Evolutionary conservation across 2,797 vertebrate species (phyloP).

Genomic region (Ptychadena robeensis): DNA sequence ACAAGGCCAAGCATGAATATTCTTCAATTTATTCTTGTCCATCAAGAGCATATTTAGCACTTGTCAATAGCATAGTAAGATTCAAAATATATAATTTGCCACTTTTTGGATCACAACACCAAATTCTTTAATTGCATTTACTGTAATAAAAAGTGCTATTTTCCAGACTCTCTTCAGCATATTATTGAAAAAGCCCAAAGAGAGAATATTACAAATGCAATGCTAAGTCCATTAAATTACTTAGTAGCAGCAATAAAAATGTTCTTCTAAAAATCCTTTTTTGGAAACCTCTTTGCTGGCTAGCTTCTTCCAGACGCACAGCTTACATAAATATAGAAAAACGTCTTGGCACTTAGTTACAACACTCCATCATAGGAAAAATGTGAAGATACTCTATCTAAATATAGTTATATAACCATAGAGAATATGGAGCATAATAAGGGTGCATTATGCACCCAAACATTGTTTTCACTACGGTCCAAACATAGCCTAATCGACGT

Average conservation of each 20-base stretch:
- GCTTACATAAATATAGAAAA: constrained; percentile 36
- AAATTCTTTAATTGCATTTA: constrained; percentile 20
- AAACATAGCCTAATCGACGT: background rate
- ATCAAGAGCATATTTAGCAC: background rate
- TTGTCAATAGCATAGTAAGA: background rate
- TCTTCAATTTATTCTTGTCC: background rate
- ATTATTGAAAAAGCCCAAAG: constrained; percentile 30
- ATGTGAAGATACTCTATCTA: constrained; percentile 8
- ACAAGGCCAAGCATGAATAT: background rate
- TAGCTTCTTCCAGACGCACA: constrained; percentile 37
- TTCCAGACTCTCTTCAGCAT: constrained; percentile 12
- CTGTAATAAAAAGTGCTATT: constrained; percentile 30
- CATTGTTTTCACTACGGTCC: constrained; percentile 7
- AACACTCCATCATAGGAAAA: constrained; percentile 31
- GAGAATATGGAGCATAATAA: background rate
- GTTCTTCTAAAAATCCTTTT: constrained; percentile 48
- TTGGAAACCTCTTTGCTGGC: constrained; percentile 24
- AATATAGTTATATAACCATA: constrained; percentile 13
- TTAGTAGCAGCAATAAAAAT: constrained; percentile 46
- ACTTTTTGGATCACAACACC: constrained; percentile 15
- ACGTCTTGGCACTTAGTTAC: constrained; percentile 31
- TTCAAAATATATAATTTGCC: background rate
- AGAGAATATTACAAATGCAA: constrained; percentile 36
- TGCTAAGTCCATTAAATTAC: constrained; percentile 48
- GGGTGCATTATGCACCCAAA: background rate